These are phyloP conservation scores for Polypterus senegalus DNA, from an alignment of 2,113 vertebrate species.

Conservation along the genomic window DNA sequence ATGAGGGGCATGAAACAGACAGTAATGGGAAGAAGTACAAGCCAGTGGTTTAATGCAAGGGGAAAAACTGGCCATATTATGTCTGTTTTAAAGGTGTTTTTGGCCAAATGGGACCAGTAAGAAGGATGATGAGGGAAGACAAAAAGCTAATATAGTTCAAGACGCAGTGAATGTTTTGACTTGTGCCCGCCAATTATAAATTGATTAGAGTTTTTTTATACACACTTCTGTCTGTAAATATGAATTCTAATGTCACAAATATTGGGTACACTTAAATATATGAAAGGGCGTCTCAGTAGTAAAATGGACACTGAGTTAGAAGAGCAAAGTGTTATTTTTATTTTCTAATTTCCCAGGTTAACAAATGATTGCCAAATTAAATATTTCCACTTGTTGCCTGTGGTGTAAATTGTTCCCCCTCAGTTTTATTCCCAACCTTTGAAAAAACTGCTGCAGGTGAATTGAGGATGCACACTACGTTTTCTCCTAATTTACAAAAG, in stretches of 20 bases:
- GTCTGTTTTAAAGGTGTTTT: no score
- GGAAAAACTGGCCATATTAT: no score
- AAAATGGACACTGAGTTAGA: neutral
- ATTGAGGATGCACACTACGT: no score
- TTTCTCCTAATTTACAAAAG: no score
- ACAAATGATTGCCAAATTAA: constrained; percentile 19
- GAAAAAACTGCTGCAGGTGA: no score
- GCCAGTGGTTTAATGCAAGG: no score
- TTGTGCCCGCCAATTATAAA: constrained; percentile 27
- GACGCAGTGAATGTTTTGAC: constrained; percentile 20
- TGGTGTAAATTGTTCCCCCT: constrained; percentile 16
- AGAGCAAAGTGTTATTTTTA: constrained; percentile 24
- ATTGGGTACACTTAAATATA: neutral
- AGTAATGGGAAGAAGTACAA: no score
- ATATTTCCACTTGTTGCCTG: constrained; percentile 17
- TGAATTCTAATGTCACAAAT: constrained; percentile 13
- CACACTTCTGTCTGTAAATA: constrained; percentile 14
- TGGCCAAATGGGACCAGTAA: neutral
- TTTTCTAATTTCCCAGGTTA: constrained; percentile 25
- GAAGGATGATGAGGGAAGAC: neutral
- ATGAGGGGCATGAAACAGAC: no score
- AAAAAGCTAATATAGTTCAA: constrained; percentile 1
- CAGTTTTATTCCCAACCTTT: neutral
- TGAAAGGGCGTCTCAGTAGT: constrained; percentile 23
- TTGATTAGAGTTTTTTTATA: constrained; percentile 10